A percentile compares a stretch with the other conserved stretches of the same genome.
Conservation (phyloP, 2,113 vertebrate species). For the Gallinago media region DNA sequence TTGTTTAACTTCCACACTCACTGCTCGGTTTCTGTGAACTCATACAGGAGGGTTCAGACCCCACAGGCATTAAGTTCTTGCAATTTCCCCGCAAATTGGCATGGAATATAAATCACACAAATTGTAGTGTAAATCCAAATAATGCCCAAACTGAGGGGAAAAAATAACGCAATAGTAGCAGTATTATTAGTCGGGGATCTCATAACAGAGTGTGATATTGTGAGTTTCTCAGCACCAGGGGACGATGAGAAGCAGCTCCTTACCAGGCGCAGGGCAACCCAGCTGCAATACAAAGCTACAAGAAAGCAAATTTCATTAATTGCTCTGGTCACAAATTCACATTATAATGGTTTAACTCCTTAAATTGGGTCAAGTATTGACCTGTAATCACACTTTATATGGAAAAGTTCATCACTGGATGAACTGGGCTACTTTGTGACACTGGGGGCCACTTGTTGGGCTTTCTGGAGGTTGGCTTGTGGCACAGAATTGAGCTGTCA, state of each 20-base stretch:
- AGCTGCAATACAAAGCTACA: neutral
- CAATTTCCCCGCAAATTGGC: neutral
- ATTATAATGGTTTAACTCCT: neutral
- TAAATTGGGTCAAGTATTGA: neutral
- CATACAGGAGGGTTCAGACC: neutral
- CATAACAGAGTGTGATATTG: neutral
- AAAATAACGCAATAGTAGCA: neutral
- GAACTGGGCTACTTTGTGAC: neutral
- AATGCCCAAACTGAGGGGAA: neutral
- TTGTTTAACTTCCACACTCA: neutral
- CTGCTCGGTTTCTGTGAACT: neutral
- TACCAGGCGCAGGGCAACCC: neutral
- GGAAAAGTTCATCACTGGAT: rapidly evolving
- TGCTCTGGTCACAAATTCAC: neutral
- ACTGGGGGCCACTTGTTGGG: neutral
- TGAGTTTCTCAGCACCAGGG: neutral
- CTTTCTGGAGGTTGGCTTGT: neutral
- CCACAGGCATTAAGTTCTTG: neutral
- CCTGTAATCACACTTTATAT: neutral
- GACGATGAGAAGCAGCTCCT: rapidly evolving
- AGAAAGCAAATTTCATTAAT: neutral
- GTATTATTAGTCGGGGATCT: neutral
- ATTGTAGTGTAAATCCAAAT: neutral
- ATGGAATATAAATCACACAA: neutral
- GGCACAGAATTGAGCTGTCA: neutral